phyloP scores from a whole-genome alignment of 2,888 invertebrate genomes.

The Noctuana brunneofusca region DNA sequence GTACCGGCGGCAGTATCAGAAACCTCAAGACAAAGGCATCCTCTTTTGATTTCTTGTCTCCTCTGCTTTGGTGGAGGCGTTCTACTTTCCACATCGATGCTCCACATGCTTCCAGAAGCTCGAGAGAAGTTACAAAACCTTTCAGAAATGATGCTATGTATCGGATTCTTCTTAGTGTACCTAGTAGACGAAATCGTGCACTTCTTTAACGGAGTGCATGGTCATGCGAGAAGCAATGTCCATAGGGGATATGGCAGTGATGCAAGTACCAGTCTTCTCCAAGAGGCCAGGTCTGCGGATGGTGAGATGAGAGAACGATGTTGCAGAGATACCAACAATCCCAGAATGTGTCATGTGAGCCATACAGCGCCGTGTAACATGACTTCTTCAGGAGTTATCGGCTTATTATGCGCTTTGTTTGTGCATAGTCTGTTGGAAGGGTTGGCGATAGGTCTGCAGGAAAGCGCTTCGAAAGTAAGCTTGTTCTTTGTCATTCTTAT shows the following conservation, averaged over 20 bases:
- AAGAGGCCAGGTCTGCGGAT: slow-evolving; percentile 45
- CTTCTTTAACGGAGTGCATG: slow-evolving; percentile 78
- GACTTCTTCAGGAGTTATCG: slow-evolving; percentile 84
- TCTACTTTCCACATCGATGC: slow-evolving; percentile 88
- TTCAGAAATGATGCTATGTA: slow-evolving; percentile 85
- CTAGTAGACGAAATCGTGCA: slow-evolving; percentile 89
- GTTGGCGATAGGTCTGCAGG: slow-evolving; percentile 90
- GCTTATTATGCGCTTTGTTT: slow-evolving; percentile 88
- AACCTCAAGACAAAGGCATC: slow-evolving; percentile 81
- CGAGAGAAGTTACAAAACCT: slow-evolving; percentile 82
- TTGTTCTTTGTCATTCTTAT: not conserved
- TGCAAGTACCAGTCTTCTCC: slow-evolving; percentile 59
- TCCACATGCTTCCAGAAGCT: slow-evolving; percentile 92
- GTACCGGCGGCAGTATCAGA: slow-evolving; percentile 86
- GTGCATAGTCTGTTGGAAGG: slow-evolving; percentile 92
- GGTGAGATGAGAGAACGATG: slow-evolving; percentile 61
- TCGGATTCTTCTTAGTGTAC: slow-evolving; percentile 88
- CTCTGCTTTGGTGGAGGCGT: slow-evolving; percentile 93
- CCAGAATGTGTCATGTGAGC: slow-evolving; percentile 85
- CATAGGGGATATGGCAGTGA: slow-evolving; percentile 49
- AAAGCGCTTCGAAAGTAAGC: slow-evolving; percentile 82
- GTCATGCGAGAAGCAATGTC: slow-evolving; percentile 37
- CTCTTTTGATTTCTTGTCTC: slow-evolving; percentile 85
- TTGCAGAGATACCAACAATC: slow-evolving; percentile 62
- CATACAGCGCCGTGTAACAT: slow-evolving; percentile 86